These are phyloP conservation scores for Bucorvus abyssinicus DNA, from an alignment of 2,797 vertebrate species.

Conservation along the genomic window DNA sequence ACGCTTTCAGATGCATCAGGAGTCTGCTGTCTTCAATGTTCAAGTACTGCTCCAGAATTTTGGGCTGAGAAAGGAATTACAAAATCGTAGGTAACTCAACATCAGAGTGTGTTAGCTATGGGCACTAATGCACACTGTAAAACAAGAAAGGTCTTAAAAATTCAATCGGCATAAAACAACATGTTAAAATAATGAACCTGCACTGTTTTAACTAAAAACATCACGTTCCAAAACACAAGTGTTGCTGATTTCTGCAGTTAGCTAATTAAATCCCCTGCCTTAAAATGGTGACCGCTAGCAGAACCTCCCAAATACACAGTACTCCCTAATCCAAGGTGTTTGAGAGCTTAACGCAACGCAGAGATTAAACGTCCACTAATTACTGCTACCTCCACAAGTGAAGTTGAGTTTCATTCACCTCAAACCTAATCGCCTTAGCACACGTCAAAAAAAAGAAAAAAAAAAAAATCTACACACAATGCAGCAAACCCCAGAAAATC, in stretches of 20 bases:
- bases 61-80: conserved; percentile 80
- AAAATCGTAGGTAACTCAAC: neutral
- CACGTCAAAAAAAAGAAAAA: neutral
- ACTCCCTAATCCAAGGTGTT: neutral
- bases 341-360: neutral
- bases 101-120: neutral
- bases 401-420: neutral
- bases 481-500: neutral
- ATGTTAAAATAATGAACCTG: neutral
- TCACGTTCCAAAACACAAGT: neutral
- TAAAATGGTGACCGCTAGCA: neutral
- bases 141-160: neutral
- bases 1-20: conserved; percentile 84
- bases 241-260: neutral
- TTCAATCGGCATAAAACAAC: neutral
- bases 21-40: conserved; percentile 90
- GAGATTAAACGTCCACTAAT: neutral
- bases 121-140: neutral
- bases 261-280: neutral
- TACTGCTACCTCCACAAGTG: neutral
- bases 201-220: neutral
- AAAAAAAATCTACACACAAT: neutral
- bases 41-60: conserved; percentile 93
- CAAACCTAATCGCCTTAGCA: neutral
- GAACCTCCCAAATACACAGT: neutral